Base-by-base conservation (phyloP, 2,113 vertebrate species). In the Takifugu flavidus region DNA sequence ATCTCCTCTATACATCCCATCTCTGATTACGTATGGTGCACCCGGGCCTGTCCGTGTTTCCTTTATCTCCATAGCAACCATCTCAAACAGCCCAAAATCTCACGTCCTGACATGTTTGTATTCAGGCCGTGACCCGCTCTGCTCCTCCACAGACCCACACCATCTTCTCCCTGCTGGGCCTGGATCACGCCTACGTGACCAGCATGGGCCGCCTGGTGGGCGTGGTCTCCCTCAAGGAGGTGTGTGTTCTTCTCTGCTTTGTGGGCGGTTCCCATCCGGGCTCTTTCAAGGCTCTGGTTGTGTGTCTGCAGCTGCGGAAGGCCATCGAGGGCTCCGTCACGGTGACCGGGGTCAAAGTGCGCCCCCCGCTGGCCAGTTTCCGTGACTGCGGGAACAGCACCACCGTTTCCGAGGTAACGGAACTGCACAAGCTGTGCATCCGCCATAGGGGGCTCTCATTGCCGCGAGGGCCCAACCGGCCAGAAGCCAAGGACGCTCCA, bases 291-390 rank as follows among this genome's bases (percentile, higher is more conserved):
- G 25, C 59, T 56, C 5, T 57, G 3, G 11, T 12, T 42, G 12
- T 10, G 11, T 12, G 3, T 45, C 25, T 72, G 31, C 86, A 99
- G 97, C 88, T 99, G 72, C 94, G 96, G 56, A 99, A 98, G 75
- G 97, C 96, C 70, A 98, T 99, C 0, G 97, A 99, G 73, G 96
- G 97, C 67, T 99, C 97, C 0, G 92, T 99, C 80, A 99, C 94
- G 0, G 94, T 92, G 64, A 97, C 97, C 3, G 97, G 96, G 0
- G 95, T 95, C 66, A 98, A 98, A 85, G 94, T 98, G 25, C 93
- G 96, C 65, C 97, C 97, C 0, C 96, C 97, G 0, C 86, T 98
- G 26, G 97, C 97, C 85, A 99, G 96, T 87, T 99, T 99, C 90
- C 93, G 96, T 0, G 93, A 97, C 88, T 96, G 94, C 68, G 94